Conservation (phyloP, 2,113 vertebrate genomes). For the Embiotoca jacksoni region DNA sequence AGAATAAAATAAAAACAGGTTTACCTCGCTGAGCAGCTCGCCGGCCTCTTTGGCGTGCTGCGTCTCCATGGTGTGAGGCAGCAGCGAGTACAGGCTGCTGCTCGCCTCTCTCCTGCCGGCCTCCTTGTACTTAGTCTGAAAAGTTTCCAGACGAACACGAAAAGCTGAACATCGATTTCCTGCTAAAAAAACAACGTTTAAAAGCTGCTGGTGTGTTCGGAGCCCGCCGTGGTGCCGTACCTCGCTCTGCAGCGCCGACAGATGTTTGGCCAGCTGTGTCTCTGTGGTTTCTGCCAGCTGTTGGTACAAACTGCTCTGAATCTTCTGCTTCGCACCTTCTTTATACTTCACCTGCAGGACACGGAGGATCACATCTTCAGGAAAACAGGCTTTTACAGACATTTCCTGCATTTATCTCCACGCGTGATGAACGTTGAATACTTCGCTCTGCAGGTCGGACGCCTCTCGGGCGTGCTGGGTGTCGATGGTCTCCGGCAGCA, state of each 20-base stretch:
- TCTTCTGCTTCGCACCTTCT: conserved; percentile 66
- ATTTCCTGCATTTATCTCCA: too few species aligned
- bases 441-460: conserved; percentile 68
- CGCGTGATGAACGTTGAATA: background rate
- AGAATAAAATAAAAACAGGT: background rate
- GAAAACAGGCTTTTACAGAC: too few species aligned
- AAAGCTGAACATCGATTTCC: too few species aligned
- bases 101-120: conserved; percentile 58
- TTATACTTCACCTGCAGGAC: conserved; percentile 68
- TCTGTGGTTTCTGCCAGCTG: conserved; percentile 74
- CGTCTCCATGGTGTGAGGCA: conserved; percentile 71
- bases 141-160: too few species aligned
- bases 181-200: too few species aligned
- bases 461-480: conserved; percentile 87
- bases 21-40: conserved; percentile 75
- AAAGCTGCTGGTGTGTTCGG: too few species aligned
- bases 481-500: conserved; percentile 90
- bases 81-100: conserved; percentile 60
- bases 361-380: background rate
- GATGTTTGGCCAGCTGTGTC: conserved; percentile 73
- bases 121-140: conserved; percentile 90
- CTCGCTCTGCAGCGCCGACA: conserved; percentile 71
- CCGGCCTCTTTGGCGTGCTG: conserved; percentile 71
- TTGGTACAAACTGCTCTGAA: conserved; percentile 71
- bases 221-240: background rate